Evolutionary conservation across 2,797 vertebrate genomes (phyloP), one percentile per base, ranked within the genome.

Genomic region (Halcyon chelicuti): DNA sequence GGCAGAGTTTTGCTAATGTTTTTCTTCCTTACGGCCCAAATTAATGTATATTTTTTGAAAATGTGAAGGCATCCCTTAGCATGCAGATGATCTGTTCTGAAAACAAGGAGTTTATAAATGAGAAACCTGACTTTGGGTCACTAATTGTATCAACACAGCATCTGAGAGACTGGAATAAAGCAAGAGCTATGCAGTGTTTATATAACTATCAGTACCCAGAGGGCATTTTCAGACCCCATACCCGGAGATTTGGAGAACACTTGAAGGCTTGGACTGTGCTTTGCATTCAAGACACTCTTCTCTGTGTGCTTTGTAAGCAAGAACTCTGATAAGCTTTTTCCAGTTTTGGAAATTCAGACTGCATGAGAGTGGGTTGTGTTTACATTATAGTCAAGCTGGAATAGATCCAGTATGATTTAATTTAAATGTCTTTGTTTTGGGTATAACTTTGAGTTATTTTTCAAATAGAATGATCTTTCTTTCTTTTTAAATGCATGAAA

Each of bases 341-440:
- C 94, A 95, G 86, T 95, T 94, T 92, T 87, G 94, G 88, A 93
- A 86, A 90, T 94, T 80, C 94, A 90, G 94, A 46, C 94, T 94
- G 90, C 58, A 0, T 79, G 79, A 90, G 95, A 85, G 55, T 71
- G 87, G 71, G 11, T 87, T 94, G 82, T 93, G 78, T 96, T 97
- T 97, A 93, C 72, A 46, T 94, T 96, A 47, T 73, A 93, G 87
- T 87, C 61, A 83, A 90, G 70, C 88, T 95, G 94, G 94, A 95
- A 72, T 88, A 75, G 49, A 74, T 94, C 93, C 93, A 96, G 25
- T 79, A 49, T 95, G 71, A 89, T 94, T 95, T 94, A 73, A 96
- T 96, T 94, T 94, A 92, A 95, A 94, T 94, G 74, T 76, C 92
- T 95, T 94, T 97, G 91, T 93, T 97, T 96, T 81, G 94, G 54